A percentile compares a stretch with the other conserved stretches of the same genome.
Conservation (phyloP, 1,140 invertebrate species). For the Camponotus floridanus region DNA sequence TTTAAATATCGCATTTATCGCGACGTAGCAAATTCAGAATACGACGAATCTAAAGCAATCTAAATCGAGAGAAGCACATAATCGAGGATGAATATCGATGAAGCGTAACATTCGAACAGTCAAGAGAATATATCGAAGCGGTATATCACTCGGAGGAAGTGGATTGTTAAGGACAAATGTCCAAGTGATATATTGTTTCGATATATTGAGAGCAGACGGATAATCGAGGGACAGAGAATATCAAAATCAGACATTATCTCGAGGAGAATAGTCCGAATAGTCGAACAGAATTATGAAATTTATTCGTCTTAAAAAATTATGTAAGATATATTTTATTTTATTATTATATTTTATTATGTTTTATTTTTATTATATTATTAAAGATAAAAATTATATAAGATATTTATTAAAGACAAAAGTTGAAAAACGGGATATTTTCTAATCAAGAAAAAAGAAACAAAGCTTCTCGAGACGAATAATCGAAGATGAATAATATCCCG, state of each 20-base stretch:
- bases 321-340: no score
- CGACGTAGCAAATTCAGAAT: background rate
- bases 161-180: background rate
- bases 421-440: background rate
- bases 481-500: background rate
- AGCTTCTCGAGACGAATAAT: no score
- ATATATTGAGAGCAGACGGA: no score
- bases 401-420: background rate
- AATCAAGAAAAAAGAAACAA: background rate
- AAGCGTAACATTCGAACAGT: background rate
- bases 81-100: background rate
- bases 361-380: no score
- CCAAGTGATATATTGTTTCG: background rate
- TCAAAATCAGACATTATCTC: background rate
- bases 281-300: no score
- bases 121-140: constrained; percentile 23
- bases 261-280: background rate
- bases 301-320: background rate
- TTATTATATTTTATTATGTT: no score
- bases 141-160: background rate
- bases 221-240: background rate
- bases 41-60: background rate
- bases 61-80: background rate
- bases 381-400: background rate
- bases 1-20: constrained; percentile 13